Evolutionary conservation across 2,888 invertebrate species (phyloP), one percentile per base, ranked within the genome.

Genomic region (Drosophila nr. perissopoda): DNA sequence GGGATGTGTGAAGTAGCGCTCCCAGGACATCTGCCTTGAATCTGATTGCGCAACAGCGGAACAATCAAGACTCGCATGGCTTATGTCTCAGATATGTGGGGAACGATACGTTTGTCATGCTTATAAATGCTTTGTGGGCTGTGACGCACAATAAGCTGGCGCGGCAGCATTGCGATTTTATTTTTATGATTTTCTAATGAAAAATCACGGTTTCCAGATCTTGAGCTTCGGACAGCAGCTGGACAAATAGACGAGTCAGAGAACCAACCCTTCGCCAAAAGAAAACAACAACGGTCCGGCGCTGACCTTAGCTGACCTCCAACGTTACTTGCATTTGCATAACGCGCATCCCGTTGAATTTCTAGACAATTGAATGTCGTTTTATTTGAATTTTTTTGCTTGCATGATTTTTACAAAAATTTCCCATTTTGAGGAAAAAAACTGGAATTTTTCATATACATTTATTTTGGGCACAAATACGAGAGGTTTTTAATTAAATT

Each of bases 261-360:
- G 62, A 72, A 80, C 60, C 91, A 90, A 89, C 91, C 90, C 91
- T 91, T 91, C 84, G 87, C 56, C 45, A 53, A 61, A 67, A 68
- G 67, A 60, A 40, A 70, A 67, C 80, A 81, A 82, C 80, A 78
- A 29, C 36, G 77, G 76, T 82, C 81, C 85, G 77, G 75, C 52
- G 29, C 51, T 91, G 91, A 91, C 91, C 92, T 87, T 57, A 63
- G 80, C 80, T 91, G 92, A 92, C 90, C 91, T 84, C 69, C 76
- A 80, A 82, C 89, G 78, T 72, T 84, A 73, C 67, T 65, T 77
- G 80, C 83, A 91, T 91, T 91, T 91, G 91, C 91, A 91, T 91
- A 90, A 63, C 60, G 53, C 48, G 57, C 42, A 66, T 74, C 76
- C 57, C 66, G 52, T 79, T 75, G 69, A 73, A 75, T 73, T 76